Base-by-base conservation (phyloP, 2,888 invertebrate genomes). In the Synanthedon vespiformis region DNA sequence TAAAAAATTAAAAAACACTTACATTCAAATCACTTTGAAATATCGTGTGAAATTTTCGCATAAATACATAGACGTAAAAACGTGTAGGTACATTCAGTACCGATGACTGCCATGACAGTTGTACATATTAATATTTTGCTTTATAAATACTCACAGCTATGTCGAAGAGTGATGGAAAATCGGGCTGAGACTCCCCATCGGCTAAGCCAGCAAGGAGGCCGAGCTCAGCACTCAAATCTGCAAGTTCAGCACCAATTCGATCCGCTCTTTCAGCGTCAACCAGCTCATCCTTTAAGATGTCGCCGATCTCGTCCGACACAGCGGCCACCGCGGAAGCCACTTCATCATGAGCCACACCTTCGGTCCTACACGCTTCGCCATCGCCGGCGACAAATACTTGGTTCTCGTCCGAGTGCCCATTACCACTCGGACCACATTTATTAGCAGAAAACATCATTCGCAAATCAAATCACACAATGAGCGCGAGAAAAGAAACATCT, bases 391-490 rank as follows among this genome's bases (percentile, higher is more conserved):
- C 69, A 56, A 73, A 74, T 51, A 77, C 58, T 64, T 76, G 82
- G 56, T 72, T 64, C 55, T 77, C 80, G 55, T 74, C 75, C 49
- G 70, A 65, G 57, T 72, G 68, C 56, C 71, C 80, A 66, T 75
- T 71, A 63, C 72, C 76, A 71, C 71, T 77, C 64, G 65, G 74
- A 64, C 73, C 82, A 75, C 83, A 80, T 80, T 86, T 84, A 74
- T 82, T 82, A 73, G 80, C 73, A 55, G 85, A 82, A 83, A 82
- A 86, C 86, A 86, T 86, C 77, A 83, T 85, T 78, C 73, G 71
- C 71, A 62, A 78, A 81, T 72, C 69, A 72, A 79, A 77, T 74
- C 72, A 74, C 72, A 74, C 74, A 77, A 76, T 67, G 62, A 67
- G 74, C 72, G 62, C 70, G 70, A 71, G 70, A 69, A 78, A 80